Base-by-base conservation (phyloP, 2,888 invertebrate genomes). In the Himalopsyche kuldschensis region DNA sequence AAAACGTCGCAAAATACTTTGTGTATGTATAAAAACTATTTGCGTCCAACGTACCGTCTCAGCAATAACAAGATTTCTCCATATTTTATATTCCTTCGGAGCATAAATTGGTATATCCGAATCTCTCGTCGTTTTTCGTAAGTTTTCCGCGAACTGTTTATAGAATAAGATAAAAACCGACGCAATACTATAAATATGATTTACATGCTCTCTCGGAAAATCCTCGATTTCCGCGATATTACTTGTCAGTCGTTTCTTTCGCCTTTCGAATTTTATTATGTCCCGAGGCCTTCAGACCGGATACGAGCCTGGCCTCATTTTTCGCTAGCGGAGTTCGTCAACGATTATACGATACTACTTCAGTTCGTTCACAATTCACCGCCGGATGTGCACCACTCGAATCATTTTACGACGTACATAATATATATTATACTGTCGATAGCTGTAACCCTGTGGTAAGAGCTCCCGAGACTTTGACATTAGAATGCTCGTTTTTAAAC, bases 161-260 rank as follows among this genome's bases (percentile, higher is more conserved):
- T 69, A 69, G 69, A 69, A 27, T 27, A 15, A 69, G 69, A 69
- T 69, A 69, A 69, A 69, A 69, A 69, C 69, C 69, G 27, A 69
- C 46, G 81, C 76, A 85, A 83, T 83, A 84, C 80, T 47, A 82
- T 84, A 85, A 85, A 85, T 85, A 85, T 85, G 85, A 85, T 85
- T 85, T 85, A 85, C 85, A 85, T 85, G 75, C 77, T 55, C 69
- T 76, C 55, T 78, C 30, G 35, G 78, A 75, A 82, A 82, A 82
- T 82, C 82, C 79, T 78, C 84, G 80, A 81, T 81, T 84, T 80
- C 35, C 80, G 80, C 80, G 78, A 48, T 80, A 82, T 79, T 82
- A 47, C 84, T 69, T 69, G 82, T 81, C 75, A 83, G 83, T 82
- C 85, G 83, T 83, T 83, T 85, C 81, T 85, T 83, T 83, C 77